Evolutionary conservation across 2,888 invertebrate species (phyloP).

Genomic region (Phorcus lineatus): DNA sequence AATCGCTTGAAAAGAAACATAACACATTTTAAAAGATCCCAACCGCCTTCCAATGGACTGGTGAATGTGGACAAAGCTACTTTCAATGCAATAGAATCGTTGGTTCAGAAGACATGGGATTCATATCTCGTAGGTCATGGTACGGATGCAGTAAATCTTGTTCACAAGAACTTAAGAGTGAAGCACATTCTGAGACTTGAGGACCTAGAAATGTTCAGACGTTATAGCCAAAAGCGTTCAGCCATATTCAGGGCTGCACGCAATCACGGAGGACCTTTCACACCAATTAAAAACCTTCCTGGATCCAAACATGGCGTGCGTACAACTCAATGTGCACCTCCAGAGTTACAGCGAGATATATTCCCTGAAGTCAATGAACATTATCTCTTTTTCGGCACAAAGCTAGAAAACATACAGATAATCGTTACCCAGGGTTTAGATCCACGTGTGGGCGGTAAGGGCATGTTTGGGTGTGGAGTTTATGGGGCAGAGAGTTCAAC

Average conservation of each 20-base stretch:
- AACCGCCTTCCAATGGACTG: no score
- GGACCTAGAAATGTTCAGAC: conserved; percentile 48
- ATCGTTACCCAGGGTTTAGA: conserved; percentile 56
- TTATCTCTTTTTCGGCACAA: conserved; percentile 63
- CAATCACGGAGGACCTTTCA: conserved; percentile 8
- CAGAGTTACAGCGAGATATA: conserved; percentile 31
- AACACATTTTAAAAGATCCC: no score
- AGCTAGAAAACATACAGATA: conserved; percentile 39
- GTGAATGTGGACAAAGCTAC: conserved; percentile 36
- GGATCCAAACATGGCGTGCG: not conserved
- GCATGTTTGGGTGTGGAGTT: conserved; percentile 59
- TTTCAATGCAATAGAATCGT: conserved; percentile 38
- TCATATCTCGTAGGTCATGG: conserved; percentile 47
- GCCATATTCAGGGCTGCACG: conserved; percentile 39
- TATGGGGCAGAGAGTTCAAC: conserved; percentile 61
- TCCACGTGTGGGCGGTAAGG: conserved; percentile 40
- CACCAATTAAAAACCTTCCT: conserved; percentile 29
- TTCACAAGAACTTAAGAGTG: conserved; percentile 38
- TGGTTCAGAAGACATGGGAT: conserved; percentile 50
- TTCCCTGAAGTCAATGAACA: conserved; percentile 50
- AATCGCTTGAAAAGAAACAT: no score
- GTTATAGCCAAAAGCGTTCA: conserved; percentile 42
- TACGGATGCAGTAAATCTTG: conserved; percentile 47
- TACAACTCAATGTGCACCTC: conserved; percentile 21
- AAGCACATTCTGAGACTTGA: conserved; percentile 57